Evolutionary conservation across 1,140 invertebrate genomes (phyloP).

Genomic region (Heterodera carotae): DNA sequence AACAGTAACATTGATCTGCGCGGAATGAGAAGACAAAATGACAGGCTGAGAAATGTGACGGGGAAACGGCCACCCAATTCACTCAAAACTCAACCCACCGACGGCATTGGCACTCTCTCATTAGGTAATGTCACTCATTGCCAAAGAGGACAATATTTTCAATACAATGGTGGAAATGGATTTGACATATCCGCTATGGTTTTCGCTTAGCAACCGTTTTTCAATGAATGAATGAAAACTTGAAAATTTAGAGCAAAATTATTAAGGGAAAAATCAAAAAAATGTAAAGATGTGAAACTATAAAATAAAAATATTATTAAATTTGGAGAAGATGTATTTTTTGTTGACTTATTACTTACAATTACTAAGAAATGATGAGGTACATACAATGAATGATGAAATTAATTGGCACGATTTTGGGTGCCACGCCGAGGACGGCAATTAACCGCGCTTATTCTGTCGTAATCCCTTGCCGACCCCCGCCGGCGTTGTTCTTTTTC

Average conservation of each 20-base stretch:
- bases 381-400: not conserved
- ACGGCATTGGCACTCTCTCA: not conserved
- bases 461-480: not conserved
- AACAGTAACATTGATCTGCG: too few relatives aligned
- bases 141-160: not conserved
- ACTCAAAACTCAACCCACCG: too few relatives aligned
- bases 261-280: too few relatives aligned
- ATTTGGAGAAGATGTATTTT: not conserved
- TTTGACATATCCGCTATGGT: not conserved
- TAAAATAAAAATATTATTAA: not conserved
- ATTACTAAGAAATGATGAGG: too few relatives aligned
- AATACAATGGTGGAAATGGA: not conserved
- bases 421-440: not conserved
- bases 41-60: too few relatives aligned
- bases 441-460: slow-evolving; percentile 8
- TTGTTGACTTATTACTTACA: not conserved
- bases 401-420: not conserved
- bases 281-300: too few relatives aligned
- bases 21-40: too few relatives aligned
- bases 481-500: not conserved
- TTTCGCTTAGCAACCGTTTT: slow-evolving; percentile 1
- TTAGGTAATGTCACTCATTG: not conserved
- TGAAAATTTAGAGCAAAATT: not conserved
- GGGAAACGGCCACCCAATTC: not conserved
- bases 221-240: not conserved